These are phyloP conservation scores for Acropora tenuis DNA, from an alignment of 64 coral and sea anemone species.

Conservation along the genomic window DNA sequence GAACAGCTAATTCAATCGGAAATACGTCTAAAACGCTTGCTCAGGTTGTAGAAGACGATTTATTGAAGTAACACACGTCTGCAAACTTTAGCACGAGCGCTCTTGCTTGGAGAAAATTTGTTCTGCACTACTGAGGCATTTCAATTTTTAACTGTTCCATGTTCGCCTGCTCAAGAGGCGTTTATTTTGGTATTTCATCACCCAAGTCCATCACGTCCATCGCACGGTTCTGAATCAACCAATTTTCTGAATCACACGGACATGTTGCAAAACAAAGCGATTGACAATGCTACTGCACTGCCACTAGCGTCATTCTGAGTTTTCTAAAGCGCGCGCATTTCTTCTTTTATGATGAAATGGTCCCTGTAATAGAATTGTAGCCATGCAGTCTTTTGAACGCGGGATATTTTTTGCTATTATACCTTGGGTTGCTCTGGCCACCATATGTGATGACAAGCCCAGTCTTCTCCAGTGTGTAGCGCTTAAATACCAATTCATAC, in stretches of 20 bases:
- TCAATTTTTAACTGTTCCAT: no score
- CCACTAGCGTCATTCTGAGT: neutral
- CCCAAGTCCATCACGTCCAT: no score
- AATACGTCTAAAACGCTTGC: no score
- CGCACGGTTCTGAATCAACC: no score
- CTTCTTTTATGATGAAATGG: conserved; percentile 5
- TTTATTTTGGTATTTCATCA: no score
- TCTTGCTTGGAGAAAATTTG: neutral
- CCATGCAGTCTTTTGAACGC: neutral
- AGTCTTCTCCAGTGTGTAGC: conserved; percentile 90
- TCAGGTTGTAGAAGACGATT: no score
- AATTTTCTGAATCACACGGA: neutral
- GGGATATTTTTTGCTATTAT: neutral
- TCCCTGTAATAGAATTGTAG: neutral
- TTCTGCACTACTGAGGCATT: no score
- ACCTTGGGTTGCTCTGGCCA: conserved; percentile 10
- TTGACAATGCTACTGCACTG: neutral
- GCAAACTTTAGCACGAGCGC: neutral
- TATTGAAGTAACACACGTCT: no score
- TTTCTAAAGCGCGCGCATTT: conserved; percentile 1
- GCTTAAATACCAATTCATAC: conserved; percentile 75
- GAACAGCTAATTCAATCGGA: no score
- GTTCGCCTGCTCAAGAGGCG: no score
- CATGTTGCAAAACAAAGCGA: no score
- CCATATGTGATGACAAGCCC: conserved; percentile 74